Evolutionary conservation across 2,888 invertebrate species (phyloP), one percentile per base, ranked within the genome.

Genomic region (Sesamia inferens): DNA sequence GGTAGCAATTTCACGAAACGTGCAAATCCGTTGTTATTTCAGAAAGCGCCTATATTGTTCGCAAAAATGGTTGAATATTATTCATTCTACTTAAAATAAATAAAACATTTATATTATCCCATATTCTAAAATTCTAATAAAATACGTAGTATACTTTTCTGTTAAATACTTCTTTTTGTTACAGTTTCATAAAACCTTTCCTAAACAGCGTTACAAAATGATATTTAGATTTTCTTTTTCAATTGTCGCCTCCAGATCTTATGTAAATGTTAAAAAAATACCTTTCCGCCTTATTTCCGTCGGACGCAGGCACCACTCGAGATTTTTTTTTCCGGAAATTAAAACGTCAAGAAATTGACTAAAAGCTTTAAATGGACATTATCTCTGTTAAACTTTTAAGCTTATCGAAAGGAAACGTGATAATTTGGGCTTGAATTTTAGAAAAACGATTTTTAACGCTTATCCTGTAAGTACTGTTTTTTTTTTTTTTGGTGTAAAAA

Each of bases 291-390:
- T 86, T 87, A 87, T 88, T 88, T 88, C 88, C 88, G 82, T 68
- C 71, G 57, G 71, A 51, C 76, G 64, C 69, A 61, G 70, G 69
- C 66, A 62, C 67, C 70, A 63, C 54, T 22, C 57, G 83, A 85
- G 85, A 87, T 59, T 85, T 89, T 89, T 87, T 83, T 82, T 8
- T 31, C 78, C 91, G 93, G 92, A 92, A 92, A 92, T 92, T 92
- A 91, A 91, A 92, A 90, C 88, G 91, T 92, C 92, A 88, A 80
- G 71, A 85, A 86, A 86, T 90, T 87, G 87, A 87, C 85, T 85
- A 88, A 88, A 88, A 87, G 82, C 85, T 80, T 87, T 84, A 87
- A 90, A 89, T 86, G 87, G 85, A 87, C 85, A 84, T 86, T 87
- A 88, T 86, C 82, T 85, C 75, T 70, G 48, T 72, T 69, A 71